phyloP scores from a whole-genome alignment of 2,113 vertebrate species.

The Willisornis vidua region DNA sequence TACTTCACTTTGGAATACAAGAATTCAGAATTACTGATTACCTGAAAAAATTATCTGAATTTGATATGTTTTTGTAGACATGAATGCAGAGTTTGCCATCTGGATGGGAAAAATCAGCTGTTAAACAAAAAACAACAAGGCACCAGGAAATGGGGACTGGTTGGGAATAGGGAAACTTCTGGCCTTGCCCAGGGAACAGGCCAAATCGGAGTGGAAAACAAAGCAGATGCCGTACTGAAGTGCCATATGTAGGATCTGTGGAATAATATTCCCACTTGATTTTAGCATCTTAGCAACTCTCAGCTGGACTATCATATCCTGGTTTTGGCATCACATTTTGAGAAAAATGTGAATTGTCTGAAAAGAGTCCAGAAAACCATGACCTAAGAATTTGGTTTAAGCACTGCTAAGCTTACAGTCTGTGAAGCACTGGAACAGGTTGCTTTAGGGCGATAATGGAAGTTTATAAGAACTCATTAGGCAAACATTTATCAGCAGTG shows the following conservation, averaged over 20 bases:
- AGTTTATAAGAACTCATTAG: not conserved
- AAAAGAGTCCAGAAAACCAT: not conserved
- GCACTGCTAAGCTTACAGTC: not conserved
- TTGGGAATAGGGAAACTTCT: not conserved
- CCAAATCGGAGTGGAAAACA: not conserved
- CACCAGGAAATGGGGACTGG: not conserved
- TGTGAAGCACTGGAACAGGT: not conserved
- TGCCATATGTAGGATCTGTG: not conserved
- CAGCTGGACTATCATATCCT: not conserved
- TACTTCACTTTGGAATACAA: not conserved
- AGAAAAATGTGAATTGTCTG: not conserved
- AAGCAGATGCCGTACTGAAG: not conserved
- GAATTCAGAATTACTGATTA: not conserved
- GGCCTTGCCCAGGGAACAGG: not conserved
- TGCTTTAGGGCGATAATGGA: not conserved
- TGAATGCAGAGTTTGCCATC: not conserved
- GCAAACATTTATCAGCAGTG: not conserved
- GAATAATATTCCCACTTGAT: not conserved
- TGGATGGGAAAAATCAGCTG: not conserved
- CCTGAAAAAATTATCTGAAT: not conserved
- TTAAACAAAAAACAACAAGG: not conserved
- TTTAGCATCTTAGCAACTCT: not conserved
- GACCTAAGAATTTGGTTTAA: not conserved
- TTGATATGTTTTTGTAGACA: not conserved
- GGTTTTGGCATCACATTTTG: not conserved